Evolutionary conservation across 2,888 invertebrate genomes (phyloP).

Genomic region (Drosophila anceps): DNA sequence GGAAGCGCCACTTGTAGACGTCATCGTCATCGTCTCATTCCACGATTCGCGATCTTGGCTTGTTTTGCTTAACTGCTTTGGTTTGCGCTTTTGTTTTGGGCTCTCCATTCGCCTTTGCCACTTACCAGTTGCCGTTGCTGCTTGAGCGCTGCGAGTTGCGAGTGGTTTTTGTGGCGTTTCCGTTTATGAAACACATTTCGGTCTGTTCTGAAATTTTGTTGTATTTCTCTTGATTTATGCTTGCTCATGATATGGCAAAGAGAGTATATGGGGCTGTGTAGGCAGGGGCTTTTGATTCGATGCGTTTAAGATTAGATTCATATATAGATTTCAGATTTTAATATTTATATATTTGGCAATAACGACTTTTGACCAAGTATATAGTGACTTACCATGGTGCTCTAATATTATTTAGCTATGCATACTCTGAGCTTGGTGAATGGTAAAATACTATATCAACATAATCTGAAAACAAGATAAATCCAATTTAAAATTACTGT

Average conservation of each 20-base stretch:
- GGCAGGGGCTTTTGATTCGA: neutral
- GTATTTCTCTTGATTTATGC: neutral
- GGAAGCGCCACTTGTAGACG: conserved; percentile 60
- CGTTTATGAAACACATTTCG: conserved; percentile 54
- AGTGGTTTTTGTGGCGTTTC: conserved; percentile 58
- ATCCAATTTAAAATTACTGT: no score
- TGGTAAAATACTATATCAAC: neutral
- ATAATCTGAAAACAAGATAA: no score
- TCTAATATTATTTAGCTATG: neutral
- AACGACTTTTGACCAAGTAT: neutral
- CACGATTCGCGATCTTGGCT: conserved; percentile 64
- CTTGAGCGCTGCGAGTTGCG: conserved; percentile 22
- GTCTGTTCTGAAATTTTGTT: conserved; percentile 27
- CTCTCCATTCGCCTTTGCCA: conserved; percentile 54
- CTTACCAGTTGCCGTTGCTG: neutral
- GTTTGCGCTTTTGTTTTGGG: conserved; percentile 65
- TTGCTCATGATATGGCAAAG: neutral
- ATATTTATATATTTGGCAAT: neutral
- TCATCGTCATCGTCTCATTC: conserved; percentile 53
- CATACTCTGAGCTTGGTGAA: no score
- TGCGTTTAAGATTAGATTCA: neutral
- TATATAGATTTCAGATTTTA: no score
- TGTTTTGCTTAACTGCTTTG: conserved; percentile 67
- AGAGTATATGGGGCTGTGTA: neutral
- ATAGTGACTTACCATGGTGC: neutral